Base-by-base conservation (phyloP, 1,140 invertebrate species). In the Ganaspis sp. region DNA sequence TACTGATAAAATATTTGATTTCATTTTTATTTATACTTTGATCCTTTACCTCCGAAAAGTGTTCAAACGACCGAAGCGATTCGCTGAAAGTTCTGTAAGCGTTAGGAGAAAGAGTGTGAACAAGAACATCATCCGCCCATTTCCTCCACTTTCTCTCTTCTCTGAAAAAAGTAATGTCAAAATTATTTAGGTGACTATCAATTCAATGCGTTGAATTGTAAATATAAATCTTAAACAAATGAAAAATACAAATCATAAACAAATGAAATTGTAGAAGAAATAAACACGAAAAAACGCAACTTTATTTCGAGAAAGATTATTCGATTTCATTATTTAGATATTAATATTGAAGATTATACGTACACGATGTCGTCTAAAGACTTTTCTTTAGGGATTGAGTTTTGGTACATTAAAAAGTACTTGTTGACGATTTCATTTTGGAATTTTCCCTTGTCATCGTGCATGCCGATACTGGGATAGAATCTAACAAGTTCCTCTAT, bases 91-190 rank as follows among this genome's bases (percentile, higher is more conserved):
- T 97, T 74, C 97, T 93, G 86, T 99, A 99, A 70, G 99, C 97
- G 92, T 99, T 99, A 11, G 99, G 99, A 4, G 98, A 99, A 53
- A 99, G 92, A 0, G 95, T 94, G 87, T 99, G 98, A 1, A 99
- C 97, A 9, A 99, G 92, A 69, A 95, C 94, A 69, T 95, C 93
- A 90, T 99, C 99, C 0, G 95, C 95, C 99, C 99, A 99, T 86
- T 95, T 94, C 77, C 99, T 92, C 98, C 98, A 99, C 87, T 98
- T 95, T 71, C 97, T 93, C 91, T 99, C 98, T 79, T 97, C 94
- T 42, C 97, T 98, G 83, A 69, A 49, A 79, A 80, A 81, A 75
- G 69, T 45, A 72, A 42, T n/a, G n/a, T n/a, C n/a, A n/a, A n/a
- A n/a, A n/a, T n/a, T n/a, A n/a, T n/a, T n/a, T n/a, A n/a, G n/a